A percentile compares a stretch with the other conserved stretches of the same genome.
phyloP scores from a whole-genome alignment of 2,113 vertebrate genomes.

The Malaclemys terrapin region DNA sequence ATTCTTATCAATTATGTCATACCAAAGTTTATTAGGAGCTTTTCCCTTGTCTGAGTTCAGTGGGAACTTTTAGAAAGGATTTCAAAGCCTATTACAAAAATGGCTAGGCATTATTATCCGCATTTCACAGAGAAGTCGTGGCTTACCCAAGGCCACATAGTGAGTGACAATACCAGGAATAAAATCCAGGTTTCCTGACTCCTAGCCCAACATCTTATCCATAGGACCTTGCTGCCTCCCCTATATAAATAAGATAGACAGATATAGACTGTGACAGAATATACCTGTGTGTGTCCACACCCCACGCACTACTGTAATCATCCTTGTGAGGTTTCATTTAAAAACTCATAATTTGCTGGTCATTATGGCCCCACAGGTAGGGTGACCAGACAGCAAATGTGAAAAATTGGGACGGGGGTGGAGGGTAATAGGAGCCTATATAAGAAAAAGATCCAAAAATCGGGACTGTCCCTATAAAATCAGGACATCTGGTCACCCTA shows the following conservation, averaged over 20 bases:
- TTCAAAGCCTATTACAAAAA: neutral
- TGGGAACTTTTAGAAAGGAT: neutral
- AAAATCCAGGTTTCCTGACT: neutral
- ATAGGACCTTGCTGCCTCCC: neutral
- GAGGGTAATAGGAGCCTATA: too few relatives aligned
- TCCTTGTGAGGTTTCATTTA: neutral
- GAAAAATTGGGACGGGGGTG: too few relatives aligned
- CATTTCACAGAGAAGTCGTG: fast-evolving
- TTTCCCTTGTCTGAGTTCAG: neutral
- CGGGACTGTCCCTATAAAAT: too few relatives aligned
- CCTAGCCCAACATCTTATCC: neutral
- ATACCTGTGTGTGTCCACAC: neutral
- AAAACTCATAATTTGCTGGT: neutral
- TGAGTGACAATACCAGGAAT: neutral
- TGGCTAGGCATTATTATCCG: neutral
- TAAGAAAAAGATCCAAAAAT: too few relatives aligned
- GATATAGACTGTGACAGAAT: neutral
- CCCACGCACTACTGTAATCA: neutral
- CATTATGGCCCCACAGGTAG: neutral
- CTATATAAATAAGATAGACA: neutral
- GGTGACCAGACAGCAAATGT: too few relatives aligned
- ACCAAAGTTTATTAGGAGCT: neutral
- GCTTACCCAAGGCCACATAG: neutral
- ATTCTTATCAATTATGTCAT: neutral
- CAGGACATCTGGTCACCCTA: too few relatives aligned